Evolutionary conservation across 2,113 vertebrate genomes (phyloP), one percentile per base, ranked within the genome.

Genomic region (Eclectus roratus): DNA sequence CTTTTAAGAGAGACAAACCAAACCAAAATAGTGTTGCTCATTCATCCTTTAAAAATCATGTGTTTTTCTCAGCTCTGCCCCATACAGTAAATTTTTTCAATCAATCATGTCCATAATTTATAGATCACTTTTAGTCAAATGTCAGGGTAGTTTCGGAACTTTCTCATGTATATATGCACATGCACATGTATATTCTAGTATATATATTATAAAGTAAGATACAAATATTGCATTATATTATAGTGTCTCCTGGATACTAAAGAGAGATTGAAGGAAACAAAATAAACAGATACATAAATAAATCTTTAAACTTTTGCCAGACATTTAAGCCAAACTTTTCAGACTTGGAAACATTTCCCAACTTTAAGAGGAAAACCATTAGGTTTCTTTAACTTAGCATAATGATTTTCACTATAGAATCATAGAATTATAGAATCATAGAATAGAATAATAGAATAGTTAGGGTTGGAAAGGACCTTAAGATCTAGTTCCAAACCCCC

Each of bases 11-110:
- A 80, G 78, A 68, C 56, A 91, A 60, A 41, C 10, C 64, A 44
- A 90, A 94, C 92, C 64, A 91, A 88, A 96, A 97, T 83, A 80
- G 27, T 87, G 39, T 58, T 93, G 56, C 72, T 96, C 44, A 80
- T 89, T 82, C 89, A 85, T 90, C 52, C 47, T 88, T 88, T 83
- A 44, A 66, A 88, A 93, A n/a, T 88, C 80, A 33, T 4, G 2
- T 55, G 29, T 80, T 88, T 55, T 80, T 95, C 46, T 94, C 66
- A 86, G 88, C 72, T 93, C n/a, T 90, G 19, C 6, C n/a, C 25
- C 35, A 61, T 21, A 50, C 19, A 64, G 43, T 83, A 58, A 21
- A 70, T 85, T 85, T 95, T 93, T 88, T 3, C 85, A 87, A 71
- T 78, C 64, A 47, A 71, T 74, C 64, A 47, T 9, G 2, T 64